Evolutionary conservation across 2,113 vertebrate species (phyloP), one percentile per base, ranked within the genome.

Genomic region (Paracyprichromis sp.): DNA sequence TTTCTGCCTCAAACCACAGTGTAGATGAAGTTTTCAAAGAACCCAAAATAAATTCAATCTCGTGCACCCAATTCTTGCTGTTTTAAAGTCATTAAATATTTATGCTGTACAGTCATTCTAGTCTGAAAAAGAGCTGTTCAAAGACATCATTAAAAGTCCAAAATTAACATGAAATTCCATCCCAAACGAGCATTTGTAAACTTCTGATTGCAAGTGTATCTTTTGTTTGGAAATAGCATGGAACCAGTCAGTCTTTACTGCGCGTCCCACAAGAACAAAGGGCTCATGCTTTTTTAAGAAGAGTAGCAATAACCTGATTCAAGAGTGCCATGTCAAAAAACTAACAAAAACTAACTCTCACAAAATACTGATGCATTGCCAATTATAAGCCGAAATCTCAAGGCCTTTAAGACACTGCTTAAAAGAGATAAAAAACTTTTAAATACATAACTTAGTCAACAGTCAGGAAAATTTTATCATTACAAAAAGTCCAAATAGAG

Each of bases 391-490:
- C 9, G 0, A 61, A 36, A 76, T 76, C 0, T 53, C 76, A 54
- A 4, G 13, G 11, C 61, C 47, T 53, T 7, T 3, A 24, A 3
- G 8, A 13, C 19, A 11, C 19, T 36, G 29, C 19, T 80, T 40
- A 73, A 52, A 66, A 38, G 5, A 6, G 53, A 24, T 36, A 21
- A 11, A 78, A 76, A 80, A 80, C 3, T 6, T 38, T 9, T 57
- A 43, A 83, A 80, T 13, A 57, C 34, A 21, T 59, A 61, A 34
- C 9, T 34, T 61, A 34, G 16, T 38, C 34, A 66, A 66, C 4
- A 21, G 34, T 38, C 6, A 12, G 10, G 31, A 36, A 66, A 66
- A n/a, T 19, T 24, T 43, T 0, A 40, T 0, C 38, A 6, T 71
- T 40, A 43, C 12, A 71, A 24, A 24, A 43, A 16, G 38, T 16